Base-by-base conservation (phyloP, 2,797 vertebrate species). In the Etheostoma nigrum region DNA sequence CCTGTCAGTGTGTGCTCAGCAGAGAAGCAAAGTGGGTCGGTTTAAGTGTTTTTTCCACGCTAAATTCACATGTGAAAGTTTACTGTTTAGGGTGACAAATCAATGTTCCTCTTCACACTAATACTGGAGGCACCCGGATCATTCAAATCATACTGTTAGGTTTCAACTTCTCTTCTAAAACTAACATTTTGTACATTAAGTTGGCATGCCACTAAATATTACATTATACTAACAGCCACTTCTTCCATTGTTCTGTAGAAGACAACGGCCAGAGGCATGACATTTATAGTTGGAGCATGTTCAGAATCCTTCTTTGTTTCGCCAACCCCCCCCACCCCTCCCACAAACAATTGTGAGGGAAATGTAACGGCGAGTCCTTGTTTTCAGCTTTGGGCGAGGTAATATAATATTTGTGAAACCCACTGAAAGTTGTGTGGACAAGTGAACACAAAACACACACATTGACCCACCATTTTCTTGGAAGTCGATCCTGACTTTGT, bases 401-500 rank as follows among this genome's bases (percentile, higher is more conserved):
- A 2, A 9, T 36, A 36, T 13, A 40, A 40, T 40, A 21, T 9
- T 40, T 21, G 13, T 21, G 6, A 21, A 48, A 47, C 27, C 21
- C 61, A 63, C 8, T 42, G 14, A 27, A 52, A 16, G 21, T 16
- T 7, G 15, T 25, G 25, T 5, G n/a, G 30, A 48, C 30, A 42
- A 19, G 51, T 2, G 15, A 10, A 36, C 27, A 33, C 3, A n/a
- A 13, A 6, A 30, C 21, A 21, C 2, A 25, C 1, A 11, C 55
- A 9, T 1, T 0, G 16, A 86, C 91, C 2, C 51, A 99, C 98
- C 97, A 85, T 96, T 96, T 4, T 94, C 96, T 30, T 97, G 95
- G 83, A 98, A 99, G 91, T 96, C 90, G 42, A 99, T 95, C 85
- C 86, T 88, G 89, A 99, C 89, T 13, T 97, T 97, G 90, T 99